Conservation (phyloP, 2,113 vertebrate species). For the Riparia riparia region DNA sequence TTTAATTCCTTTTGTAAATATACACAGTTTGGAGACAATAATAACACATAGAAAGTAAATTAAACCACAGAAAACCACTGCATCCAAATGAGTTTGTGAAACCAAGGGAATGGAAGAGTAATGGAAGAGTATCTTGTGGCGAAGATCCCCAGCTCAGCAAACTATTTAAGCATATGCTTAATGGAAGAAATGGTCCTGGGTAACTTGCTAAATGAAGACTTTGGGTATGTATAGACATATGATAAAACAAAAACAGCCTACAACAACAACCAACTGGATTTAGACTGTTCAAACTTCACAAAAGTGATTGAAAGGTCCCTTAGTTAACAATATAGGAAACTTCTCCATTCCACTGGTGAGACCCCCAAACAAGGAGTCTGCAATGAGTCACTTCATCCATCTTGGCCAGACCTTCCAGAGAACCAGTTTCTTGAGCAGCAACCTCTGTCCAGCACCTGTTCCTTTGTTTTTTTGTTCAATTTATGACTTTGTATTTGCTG, state of each 20-base stretch:
- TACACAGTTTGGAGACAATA: constrained; percentile 60
- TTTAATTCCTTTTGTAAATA: constrained; percentile 67
- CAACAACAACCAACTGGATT: not conserved
- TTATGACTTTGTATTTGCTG: not conserved
- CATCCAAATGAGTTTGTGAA: constrained; percentile 49
- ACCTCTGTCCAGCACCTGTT: not conserved
- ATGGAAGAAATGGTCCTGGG: not conserved
- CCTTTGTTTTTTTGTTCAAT: not conserved
- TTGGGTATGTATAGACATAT: not conserved
- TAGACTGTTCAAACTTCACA: not conserved
- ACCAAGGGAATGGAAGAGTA: not conserved
- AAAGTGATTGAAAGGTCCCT: not conserved
- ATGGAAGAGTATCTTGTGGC: not conserved
- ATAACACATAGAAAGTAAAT: constrained; percentile 62
- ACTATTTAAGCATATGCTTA: not conserved
- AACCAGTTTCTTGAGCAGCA: not conserved
- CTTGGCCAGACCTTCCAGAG: not conserved
- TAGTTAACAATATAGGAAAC: not conserved
- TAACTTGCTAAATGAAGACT: not conserved
- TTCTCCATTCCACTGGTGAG: not conserved
- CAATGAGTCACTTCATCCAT: accelerated
- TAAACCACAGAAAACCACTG: constrained; percentile 47
- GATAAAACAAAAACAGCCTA: not conserved
- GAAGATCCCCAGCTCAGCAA: constrained; percentile 5
- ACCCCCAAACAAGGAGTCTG: not conserved